Evolutionary conservation across 2,113 vertebrate genomes (phyloP), one percentile per base, ranked within the genome.

Genomic region (Caloenas nicobarica): DNA sequence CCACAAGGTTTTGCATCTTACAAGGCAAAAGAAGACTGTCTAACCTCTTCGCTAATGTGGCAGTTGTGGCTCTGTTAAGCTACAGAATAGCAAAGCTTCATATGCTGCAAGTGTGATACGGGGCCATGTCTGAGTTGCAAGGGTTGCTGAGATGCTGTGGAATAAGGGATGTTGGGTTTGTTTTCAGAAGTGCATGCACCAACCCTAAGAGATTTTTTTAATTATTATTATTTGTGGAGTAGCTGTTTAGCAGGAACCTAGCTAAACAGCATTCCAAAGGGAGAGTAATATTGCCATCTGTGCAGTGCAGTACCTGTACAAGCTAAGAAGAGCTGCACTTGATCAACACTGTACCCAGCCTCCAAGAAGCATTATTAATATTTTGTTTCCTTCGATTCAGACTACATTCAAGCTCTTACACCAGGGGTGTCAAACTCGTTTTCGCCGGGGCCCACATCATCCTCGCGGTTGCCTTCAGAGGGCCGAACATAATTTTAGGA

Each of bases 301-400:
- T 89, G 81, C 53, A 81, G 58, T 10, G 33, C 36, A 78, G 56
- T 38, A 61, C 21, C 76, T 16, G 29, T 3, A 48, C 40, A 51
- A 51, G 42, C 44, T 62, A 78, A 81, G 51, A 72, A 82, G 58
- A 62, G 53, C 46, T 11, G 1, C 29, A 24, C 42, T 76, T 34
- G 38, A 70, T 69, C 62, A 29, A 36, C 65, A 64, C 48, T 21
- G 70, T 36, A 48, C 54, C 22, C 33, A 64, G 36, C 7, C 60
- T 88, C 48, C 60, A 68, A 79, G 84, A 88, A 86, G 50, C 40
- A 44, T 81, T 71, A 79, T 46, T 46, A 46, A 19, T 46, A 46
- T 78, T 88, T 85, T 56, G 42, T 60, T 96, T 91, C 79, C 36
- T 92, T 77, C 3, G 4, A 78, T 85, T 85, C 62, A 54, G 12